Evolutionary conservation across 2,797 vertebrate genomes (phyloP).

Genomic region (Tragelaphus oryx): DNA sequence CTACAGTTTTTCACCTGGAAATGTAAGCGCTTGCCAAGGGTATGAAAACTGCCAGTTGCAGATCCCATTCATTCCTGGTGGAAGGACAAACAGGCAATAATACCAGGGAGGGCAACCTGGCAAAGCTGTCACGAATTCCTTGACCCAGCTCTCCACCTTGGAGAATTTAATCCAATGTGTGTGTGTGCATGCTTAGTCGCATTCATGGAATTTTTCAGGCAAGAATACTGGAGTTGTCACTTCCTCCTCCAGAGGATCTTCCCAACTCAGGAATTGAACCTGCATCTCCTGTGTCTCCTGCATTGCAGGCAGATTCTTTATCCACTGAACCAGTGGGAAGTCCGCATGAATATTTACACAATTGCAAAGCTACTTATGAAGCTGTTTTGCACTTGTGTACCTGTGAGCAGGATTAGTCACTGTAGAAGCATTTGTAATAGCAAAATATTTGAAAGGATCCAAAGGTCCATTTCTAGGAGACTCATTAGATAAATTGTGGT

Average conservation of each 20-base stretch:
- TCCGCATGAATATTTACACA: neutral
- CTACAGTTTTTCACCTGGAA: conserved; percentile 39
- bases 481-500: neutral
- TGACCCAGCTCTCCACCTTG: neutral
- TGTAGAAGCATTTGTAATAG: neutral
- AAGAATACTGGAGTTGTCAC: neutral
- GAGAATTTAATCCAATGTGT: neutral
- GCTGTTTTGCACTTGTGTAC: neutral
- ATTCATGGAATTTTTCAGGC: neutral
- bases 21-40: neutral
- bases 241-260: neutral
- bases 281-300: neutral
- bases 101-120: neutral
- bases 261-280: neutral
- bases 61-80: neutral
- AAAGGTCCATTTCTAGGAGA: neutral
- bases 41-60: neutral
- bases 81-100: neutral
- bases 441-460: neutral
- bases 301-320: neutral
- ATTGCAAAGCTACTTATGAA: neutral
- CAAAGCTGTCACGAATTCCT: neutral
- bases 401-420: neutral
- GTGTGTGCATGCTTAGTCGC: neutral
- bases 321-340: neutral